Conservation (phyloP, 2,888 invertebrate species). For the Boloria selene region DNA sequence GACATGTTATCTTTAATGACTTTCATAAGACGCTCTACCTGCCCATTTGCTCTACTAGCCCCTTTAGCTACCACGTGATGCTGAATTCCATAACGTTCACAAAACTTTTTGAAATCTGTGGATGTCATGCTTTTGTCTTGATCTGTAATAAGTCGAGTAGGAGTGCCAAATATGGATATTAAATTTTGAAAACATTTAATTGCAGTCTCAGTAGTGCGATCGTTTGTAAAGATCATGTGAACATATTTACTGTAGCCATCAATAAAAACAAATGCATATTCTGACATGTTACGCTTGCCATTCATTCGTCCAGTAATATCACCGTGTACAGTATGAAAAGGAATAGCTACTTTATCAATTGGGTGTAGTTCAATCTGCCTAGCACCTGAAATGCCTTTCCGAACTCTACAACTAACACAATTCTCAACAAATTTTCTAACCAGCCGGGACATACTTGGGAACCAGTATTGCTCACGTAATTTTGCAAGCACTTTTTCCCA, state of each 20-base stretch:
- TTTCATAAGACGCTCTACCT: constrained; percentile 8
- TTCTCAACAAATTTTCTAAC: too few relatives aligned
- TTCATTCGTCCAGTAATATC: constrained; percentile 39
- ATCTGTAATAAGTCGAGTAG: constrained; percentile 26
- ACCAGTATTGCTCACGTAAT: constrained; percentile 27
- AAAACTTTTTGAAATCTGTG: constrained; percentile 32
- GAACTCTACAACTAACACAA: constrained; percentile 30
- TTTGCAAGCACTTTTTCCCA: constrained; percentile 36
- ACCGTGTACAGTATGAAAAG: constrained; percentile 36
- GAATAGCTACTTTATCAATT: constrained; percentile 35
- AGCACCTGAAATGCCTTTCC: constrained; percentile 31
- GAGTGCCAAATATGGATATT: constrained; percentile 31
- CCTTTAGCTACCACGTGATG: constrained; percentile 28
- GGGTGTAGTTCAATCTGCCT: constrained; percentile 32
- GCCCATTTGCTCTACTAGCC: not conserved
- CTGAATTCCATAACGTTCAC: constrained; percentile 13
- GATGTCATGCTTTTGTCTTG: constrained; percentile 33
- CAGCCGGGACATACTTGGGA: too few relatives aligned
- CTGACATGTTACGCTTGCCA: constrained; percentile 24
- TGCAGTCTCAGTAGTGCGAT: constrained; percentile 29
- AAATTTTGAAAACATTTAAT: constrained; percentile 32
- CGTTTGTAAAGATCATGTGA: constrained; percentile 29
- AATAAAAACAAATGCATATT: constrained; percentile 34
- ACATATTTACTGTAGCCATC: constrained; percentile 28
- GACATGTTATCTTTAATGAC: constrained; percentile 14